A percentile compares a stretch with the other conserved stretches of the same genome.
Evolutionary conservation across 2,888 invertebrate genomes (phyloP).

Genomic region (Aporophyla lueneburgensis): DNA sequence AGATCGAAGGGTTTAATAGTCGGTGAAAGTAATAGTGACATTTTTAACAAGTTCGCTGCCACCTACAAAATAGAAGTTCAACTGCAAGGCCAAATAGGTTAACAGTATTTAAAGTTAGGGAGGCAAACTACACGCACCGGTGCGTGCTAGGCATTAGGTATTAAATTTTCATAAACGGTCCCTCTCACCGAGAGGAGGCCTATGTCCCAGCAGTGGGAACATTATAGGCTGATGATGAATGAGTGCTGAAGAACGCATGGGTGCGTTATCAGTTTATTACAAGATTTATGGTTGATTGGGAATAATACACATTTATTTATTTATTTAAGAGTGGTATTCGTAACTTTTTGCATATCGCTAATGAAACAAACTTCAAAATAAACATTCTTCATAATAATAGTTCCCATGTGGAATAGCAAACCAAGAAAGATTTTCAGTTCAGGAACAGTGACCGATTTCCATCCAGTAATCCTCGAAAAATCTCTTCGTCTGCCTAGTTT

Average conservation of each 20-base stretch:
- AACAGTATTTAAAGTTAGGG: slow-evolving; percentile 1
- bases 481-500: slow-evolving; percentile 4
- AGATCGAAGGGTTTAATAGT: too few species aligned
- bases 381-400: neutral
- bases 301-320: slow-evolving; percentile 7
- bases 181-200: too few species aligned
- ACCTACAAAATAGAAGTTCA: too few species aligned
- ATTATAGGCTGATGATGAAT: too few species aligned
- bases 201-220: too few species aligned
- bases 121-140: neutral
- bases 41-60: too few species aligned
- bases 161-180: neutral
- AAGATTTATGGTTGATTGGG: neutral
- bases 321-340: slow-evolving; percentile 15
- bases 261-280: slow-evolving; percentile 12
- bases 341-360: neutral
- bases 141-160: slow-evolving; percentile 2
- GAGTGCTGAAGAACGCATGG: slow-evolving; percentile 1
- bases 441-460: neutral
- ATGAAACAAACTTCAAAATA: neutral
- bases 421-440: slow-evolving; percentile 11
- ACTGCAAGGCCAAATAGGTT: too few species aligned
- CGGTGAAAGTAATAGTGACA: too few species aligned
- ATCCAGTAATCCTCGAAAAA: slow-evolving; percentile 4
- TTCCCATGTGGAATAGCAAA: slow-evolving; percentile 23